Conservation (phyloP, 2,888 invertebrate species). For the Volucella zonaria region DNA sequence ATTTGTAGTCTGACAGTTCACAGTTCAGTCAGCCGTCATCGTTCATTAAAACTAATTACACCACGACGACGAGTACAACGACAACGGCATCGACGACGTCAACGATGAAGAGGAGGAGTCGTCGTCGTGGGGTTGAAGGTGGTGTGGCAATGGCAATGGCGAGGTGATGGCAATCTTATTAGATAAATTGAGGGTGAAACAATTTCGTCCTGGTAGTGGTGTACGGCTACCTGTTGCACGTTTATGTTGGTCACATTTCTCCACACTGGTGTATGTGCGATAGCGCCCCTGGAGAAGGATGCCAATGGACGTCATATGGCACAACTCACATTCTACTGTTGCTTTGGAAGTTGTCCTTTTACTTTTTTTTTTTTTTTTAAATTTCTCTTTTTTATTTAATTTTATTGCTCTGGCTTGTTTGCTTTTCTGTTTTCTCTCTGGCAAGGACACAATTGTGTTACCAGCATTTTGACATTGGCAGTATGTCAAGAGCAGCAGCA, state of each 20-base stretch:
- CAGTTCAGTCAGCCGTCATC: constrained; percentile 44
- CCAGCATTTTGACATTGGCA: constrained; percentile 49
- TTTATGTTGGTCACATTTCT: constrained; percentile 47
- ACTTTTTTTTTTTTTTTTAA: constrained; percentile 24
- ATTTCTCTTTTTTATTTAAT: neutral
- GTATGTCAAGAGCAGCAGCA: constrained; percentile 45
- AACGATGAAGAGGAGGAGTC: too few species aligned
- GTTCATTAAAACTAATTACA: constrained; percentile 70
- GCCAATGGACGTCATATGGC: constrained; percentile 60
- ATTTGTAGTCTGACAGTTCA: constrained; percentile 67
- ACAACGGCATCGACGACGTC: too few species aligned
- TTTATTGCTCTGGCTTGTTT: constrained; percentile 6
- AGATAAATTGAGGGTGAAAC: constrained; percentile 29
- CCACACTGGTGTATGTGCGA: constrained; percentile 28
- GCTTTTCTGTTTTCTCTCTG: constrained; percentile 16
- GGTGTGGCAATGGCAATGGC: neutral
- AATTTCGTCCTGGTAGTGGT: constrained; percentile 24
- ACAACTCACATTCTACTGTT: neutral
- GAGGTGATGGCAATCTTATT: constrained; percentile 19
- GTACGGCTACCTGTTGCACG: constrained; percentile 53
- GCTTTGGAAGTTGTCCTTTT: constrained; percentile 9
- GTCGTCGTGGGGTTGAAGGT: neutral
- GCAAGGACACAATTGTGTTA: constrained; percentile 54
- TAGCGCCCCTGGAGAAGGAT: constrained; percentile 27
- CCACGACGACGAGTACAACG: neutral